These are phyloP conservation scores for Acomys russatus DNA, from an alignment of 2,797 vertebrate genomes.

Conservation along the genomic window DNA sequence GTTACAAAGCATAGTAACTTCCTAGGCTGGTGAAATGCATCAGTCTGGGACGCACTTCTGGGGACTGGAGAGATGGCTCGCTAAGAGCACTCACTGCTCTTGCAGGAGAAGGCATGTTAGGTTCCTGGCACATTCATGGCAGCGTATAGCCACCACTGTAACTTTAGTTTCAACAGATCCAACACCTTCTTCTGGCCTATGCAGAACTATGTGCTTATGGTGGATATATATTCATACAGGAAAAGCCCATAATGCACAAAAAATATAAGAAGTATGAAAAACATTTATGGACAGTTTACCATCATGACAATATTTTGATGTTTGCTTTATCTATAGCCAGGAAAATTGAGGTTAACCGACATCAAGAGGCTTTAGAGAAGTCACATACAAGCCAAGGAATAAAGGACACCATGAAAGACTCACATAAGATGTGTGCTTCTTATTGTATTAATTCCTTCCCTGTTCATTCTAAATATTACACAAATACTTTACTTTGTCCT, in stretches of 20 bases:
- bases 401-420: fast-evolving
- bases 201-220: no score
- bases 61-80: no score
- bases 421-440: neutral
- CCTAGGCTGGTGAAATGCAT: neutral
- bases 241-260: neutral
- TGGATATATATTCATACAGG: neutral
- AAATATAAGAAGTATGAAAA: neutral
- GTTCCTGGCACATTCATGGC: neutral
- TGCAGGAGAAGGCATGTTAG: neutral
- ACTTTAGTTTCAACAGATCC: neutral
- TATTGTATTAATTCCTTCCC: neutral
- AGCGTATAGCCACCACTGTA: neutral
- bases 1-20: neutral
- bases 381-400: neutral
- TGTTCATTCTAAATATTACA: neutral
- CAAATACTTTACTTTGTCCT: neutral
- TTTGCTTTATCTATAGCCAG: neutral
- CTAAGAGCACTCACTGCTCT: neutral
- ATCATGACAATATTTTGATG: neutral
- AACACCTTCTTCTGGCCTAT: neutral
- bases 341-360: neutral
- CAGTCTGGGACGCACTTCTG: neutral
- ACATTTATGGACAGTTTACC: neutral
- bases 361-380: neutral